These are phyloP conservation scores for Lordiphosa clarofinis DNA, from an alignment of 1,140 invertebrate species.

Conservation along the genomic window DNA sequence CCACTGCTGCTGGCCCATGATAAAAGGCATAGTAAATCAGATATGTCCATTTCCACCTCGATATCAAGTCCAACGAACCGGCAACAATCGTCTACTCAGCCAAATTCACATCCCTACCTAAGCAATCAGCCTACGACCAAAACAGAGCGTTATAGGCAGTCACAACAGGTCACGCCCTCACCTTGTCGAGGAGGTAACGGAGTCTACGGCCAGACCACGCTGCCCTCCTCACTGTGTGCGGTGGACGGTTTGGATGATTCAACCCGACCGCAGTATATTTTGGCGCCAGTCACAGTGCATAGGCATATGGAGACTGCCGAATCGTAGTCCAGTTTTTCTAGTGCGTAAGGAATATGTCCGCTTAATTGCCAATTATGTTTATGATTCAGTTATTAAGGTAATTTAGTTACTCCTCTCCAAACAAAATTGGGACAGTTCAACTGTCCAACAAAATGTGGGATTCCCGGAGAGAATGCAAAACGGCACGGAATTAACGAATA, in stretches of 20 bases:
- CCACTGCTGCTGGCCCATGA: slow-evolving; percentile 81
- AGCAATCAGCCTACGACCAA: slow-evolving; percentile 56
- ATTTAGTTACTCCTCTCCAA: slow-evolving; percentile 2
- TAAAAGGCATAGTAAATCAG: slow-evolving; percentile 82
- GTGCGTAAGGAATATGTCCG: slow-evolving; percentile 38
- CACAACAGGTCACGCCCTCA: slow-evolving; percentile 52
- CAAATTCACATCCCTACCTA: slow-evolving; percentile 50
- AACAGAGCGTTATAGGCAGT: slow-evolving; percentile 79
- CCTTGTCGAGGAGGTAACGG: slow-evolving; percentile 33
- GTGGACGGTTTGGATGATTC: slow-evolving; percentile 26
- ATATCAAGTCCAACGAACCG: slow-evolving; percentile 80
- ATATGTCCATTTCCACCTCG: slow-evolving; percentile 83
- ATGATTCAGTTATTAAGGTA: slow-evolving; percentile 5
- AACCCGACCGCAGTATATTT: slow-evolving; percentile 81
- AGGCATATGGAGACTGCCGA: slow-evolving; percentile 86
- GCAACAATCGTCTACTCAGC: slow-evolving; percentile 52
- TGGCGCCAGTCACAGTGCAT: slow-evolving; percentile 94
- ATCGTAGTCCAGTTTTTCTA: slow-evolving; percentile 68
- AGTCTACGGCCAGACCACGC: slow-evolving; percentile 78
- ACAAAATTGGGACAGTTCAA: slow-evolving; percentile 2
- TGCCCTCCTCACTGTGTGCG: slow-evolving; percentile 35
- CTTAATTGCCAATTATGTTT: slow-evolving; percentile 72
- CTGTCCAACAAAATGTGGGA: not conserved
- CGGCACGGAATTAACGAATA: not conserved
- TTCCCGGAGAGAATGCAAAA: too few species aligned